Percentiles rank a stretch among this genome's conserved stretches.
Evolutionary conservation across 2,888 invertebrate species (phyloP).

Genomic region (Tolmerus cingulatus): DNA sequence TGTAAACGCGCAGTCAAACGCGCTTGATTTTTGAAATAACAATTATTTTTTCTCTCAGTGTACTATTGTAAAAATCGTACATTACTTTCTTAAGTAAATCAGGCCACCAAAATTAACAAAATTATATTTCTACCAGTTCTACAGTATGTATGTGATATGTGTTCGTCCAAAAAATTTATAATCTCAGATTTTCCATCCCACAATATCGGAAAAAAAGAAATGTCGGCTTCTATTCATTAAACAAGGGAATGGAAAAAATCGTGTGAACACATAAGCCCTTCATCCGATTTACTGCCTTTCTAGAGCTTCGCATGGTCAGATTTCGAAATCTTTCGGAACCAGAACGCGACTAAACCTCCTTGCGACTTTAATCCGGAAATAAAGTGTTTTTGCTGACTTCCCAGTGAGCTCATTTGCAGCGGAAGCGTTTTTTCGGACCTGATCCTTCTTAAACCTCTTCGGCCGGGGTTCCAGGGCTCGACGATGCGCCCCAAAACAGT

Average conservation of each 20-base stretch:
- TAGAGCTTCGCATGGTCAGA: background rate
- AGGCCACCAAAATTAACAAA: background rate
- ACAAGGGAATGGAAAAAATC: background rate
- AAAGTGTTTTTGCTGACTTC: background rate
- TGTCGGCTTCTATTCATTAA: background rate
- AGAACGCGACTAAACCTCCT: background rate
- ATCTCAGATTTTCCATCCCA: background rate
- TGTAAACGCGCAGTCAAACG: too few relatives aligned
- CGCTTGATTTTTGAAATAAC: too few relatives aligned
- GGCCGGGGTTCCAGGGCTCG: too few relatives aligned
- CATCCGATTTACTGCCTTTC: background rate
- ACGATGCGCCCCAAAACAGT: background rate
- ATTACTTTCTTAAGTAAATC: too few relatives aligned
- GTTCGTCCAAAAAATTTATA: background rate
- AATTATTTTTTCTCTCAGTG: too few relatives aligned
- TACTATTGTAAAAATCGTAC: too few relatives aligned
- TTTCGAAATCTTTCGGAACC: background rate
- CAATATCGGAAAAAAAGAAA: background rate
- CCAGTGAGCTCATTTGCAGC: background rate
- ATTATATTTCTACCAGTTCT: background rate
- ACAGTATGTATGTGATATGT: background rate
- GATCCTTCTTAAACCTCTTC: slow-evolving; percentile 4
- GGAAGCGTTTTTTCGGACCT: background rate
- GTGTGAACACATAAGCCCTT: background rate
- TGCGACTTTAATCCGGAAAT: slow-evolving; percentile 22